Percentiles rank a stretch among this genome's conserved stretches.
Conservation (phyloP, 2,113 vertebrate species). For the Megaptera novaeangliae region DNA sequence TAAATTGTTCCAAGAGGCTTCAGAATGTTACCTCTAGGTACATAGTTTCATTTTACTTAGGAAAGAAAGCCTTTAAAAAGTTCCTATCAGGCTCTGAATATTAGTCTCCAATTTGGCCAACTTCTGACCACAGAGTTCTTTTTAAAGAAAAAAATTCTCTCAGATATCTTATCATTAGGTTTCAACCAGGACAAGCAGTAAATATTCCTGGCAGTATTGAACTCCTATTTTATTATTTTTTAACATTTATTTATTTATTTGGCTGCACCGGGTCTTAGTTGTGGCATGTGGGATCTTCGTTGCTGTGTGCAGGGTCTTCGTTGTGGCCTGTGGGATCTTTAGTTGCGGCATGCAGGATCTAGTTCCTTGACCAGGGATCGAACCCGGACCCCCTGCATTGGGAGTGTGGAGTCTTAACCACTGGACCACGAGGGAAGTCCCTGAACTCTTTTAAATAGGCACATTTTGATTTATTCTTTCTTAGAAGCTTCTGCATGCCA, state of each 20-base stretch:
- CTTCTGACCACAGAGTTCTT: neutral
- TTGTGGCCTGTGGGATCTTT: no score
- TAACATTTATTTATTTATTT: no score
- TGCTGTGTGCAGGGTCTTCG: no score
- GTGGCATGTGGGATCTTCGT: no score
- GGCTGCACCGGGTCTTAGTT: no score
- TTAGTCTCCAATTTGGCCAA: neutral
- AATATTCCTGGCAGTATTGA: neutral
- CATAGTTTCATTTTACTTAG: neutral
- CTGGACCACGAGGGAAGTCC: no score
- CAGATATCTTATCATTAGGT: neutral
- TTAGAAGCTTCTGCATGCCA: neutral
- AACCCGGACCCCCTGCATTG: no score
- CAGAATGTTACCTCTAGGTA: neutral
- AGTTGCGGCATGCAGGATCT: no score
- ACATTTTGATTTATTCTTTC: neutral
- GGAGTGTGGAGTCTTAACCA: no score
- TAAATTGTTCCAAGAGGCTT: neutral
- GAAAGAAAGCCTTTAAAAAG: neutral
- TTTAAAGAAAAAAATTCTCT: neutral
- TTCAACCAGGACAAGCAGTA: neutral
- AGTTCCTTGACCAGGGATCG: no score
- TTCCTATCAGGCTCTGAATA: no score
- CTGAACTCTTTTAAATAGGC: neutral
- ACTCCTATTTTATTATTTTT: no score